phyloP scores from a whole-genome alignment of 2,888 invertebrate species.

The Apamea sordens region DNA sequence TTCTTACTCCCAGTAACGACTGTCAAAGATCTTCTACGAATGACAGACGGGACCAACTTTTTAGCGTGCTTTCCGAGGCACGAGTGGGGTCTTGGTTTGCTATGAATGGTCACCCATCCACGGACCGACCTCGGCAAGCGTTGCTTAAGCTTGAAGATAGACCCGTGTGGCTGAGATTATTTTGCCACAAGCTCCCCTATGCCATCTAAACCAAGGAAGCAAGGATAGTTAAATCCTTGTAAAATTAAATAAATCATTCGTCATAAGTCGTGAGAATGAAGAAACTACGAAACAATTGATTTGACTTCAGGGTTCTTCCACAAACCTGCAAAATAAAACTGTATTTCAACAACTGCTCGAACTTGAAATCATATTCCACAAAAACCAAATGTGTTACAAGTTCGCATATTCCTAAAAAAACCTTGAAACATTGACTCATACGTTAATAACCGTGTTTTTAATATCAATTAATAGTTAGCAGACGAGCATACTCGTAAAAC shows the following conservation, averaged over 20 bases:
- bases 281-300: conserved; percentile 15
- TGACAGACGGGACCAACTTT: neutral
- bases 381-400: conserved; percentile 8
- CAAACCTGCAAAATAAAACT: conserved; percentile 10
- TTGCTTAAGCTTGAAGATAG: neutral
- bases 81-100: neutral
- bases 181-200: neutral
- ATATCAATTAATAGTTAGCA: conserved; percentile 27
- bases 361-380: conserved; percentile 3
- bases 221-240: neutral
- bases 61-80: neutral
- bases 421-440: conserved; percentile 8
- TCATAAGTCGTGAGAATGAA: neutral
- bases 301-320: conserved; percentile 19
- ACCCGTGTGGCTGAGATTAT: neutral
- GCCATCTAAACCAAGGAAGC: neutral
- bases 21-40: neutral
- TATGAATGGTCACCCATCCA: neutral
- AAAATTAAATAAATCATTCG: neutral
- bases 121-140: neutral
- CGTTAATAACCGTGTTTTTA: conserved; percentile 7
- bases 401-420: conserved; percentile 7
- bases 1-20: neutral
- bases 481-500: conserved; percentile 24
- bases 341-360: neutral